Evolutionary conservation across 2,113 vertebrate species (phyloP).

Genomic region (Paraplagusia blochii): DNA sequence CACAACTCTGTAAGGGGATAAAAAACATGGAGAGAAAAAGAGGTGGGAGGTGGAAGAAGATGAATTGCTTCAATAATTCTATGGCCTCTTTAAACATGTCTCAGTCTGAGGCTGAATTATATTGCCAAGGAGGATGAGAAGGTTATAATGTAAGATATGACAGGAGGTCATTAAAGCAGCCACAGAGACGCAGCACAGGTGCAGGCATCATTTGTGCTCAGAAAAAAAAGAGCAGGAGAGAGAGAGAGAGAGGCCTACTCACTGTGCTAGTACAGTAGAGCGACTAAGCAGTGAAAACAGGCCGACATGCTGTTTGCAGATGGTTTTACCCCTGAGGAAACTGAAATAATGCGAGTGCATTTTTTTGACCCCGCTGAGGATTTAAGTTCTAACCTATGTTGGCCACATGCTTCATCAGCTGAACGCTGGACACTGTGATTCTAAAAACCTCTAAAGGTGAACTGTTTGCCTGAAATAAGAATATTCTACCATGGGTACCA

Average conservation of each 20-base stretch:
- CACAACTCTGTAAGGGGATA: not conserved
- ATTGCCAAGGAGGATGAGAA: constrained; percentile 17
- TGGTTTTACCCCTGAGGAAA: constrained; percentile 34
- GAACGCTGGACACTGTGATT: constrained; percentile 10
- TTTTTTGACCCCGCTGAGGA: constrained; percentile 49
- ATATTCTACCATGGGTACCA: constrained; percentile 8
- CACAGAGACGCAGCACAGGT: constrained; percentile 23
- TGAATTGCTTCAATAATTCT: constrained; percentile 51
- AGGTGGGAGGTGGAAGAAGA: constrained; percentile 1
- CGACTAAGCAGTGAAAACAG: constrained; percentile 31
- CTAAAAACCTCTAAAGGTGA: constrained; percentile 37
- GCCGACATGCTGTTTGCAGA: constrained; percentile 52
- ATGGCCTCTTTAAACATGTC: constrained; percentile 11
- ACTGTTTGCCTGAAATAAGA: constrained; percentile 1
- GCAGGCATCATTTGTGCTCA: constrained; percentile 4
- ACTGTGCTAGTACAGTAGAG: constrained; percentile 10
- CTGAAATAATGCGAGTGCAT: constrained; percentile 42
- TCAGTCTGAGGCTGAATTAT: constrained; percentile 3
- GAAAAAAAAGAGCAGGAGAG: constrained; percentile 1
- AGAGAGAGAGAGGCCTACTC: constrained; percentile 13
- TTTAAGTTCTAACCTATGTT: constrained; percentile 45
- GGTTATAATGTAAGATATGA: constrained; percentile 22
- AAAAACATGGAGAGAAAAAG: not conserved
- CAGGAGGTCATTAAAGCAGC: constrained; percentile 36
- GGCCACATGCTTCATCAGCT: constrained; percentile 32